A percentile compares a stretch with the other conserved stretches of the same genome.
phyloP scores from a whole-genome alignment of 2,113 vertebrate species.

The Thymallus thymallus region DNA sequence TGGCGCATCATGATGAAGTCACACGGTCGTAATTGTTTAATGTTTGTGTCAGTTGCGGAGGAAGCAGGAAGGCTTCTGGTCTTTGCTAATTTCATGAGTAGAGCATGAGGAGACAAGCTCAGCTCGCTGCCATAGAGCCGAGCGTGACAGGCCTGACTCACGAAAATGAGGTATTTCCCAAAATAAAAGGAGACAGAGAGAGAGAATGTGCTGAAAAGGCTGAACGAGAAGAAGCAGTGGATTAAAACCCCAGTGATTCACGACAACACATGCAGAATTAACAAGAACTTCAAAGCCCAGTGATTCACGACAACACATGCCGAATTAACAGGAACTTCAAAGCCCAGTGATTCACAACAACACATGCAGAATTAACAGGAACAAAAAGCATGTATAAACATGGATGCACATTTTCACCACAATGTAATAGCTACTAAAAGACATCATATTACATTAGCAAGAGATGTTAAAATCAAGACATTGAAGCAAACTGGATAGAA shows the following conservation, averaged over 20 bases:
- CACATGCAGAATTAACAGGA: slow-evolving; percentile 46
- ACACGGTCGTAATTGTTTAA: not conserved
- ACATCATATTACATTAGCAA: not conserved
- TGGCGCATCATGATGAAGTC: not conserved
- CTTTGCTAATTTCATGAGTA: slow-evolving; percentile 45
- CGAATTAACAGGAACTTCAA: too few species aligned
- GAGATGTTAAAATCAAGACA: not conserved
- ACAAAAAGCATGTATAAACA: slow-evolving; percentile 54
- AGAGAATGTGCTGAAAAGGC: slow-evolving; percentile 59
- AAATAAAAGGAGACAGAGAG: slow-evolving; percentile 54
- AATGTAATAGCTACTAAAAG: not conserved
- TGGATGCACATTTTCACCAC: not conserved
- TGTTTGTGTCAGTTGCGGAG: not conserved
- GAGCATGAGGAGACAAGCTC: slow-evolving; percentile 11
- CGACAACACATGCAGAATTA: slow-evolving; percentile 33
- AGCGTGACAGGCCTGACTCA: slow-evolving; percentile 63
- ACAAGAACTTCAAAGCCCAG: slow-evolving; percentile 59
- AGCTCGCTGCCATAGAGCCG: slow-evolving; percentile 22
- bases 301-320: slow-evolving; percentile 60
- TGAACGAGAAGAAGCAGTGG: slow-evolving; percentile 59
- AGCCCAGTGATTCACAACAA: not conserved
- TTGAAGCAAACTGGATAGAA: not conserved
- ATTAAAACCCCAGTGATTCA: slow-evolving; percentile 35
- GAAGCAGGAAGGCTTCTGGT: not conserved
- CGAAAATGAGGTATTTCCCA: slow-evolving; percentile 69